Percentiles rank a stretch among this genome's conserved stretches.
phyloP scores from a whole-genome alignment of 2,888 invertebrate genomes.

The Drosophila kambysellisi region DNA sequence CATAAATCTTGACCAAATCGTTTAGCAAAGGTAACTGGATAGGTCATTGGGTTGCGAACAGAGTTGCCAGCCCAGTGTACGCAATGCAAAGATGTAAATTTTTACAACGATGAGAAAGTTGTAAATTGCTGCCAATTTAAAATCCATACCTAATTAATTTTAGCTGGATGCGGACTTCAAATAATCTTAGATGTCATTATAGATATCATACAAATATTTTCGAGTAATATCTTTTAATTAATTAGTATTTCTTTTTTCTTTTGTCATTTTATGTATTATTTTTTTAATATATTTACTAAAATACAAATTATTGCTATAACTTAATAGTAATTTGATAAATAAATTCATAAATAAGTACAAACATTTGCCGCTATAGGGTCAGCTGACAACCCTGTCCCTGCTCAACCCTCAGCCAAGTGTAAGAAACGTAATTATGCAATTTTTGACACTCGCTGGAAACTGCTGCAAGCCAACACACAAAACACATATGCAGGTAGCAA shows the following conservation, averaged over 20 bases:
- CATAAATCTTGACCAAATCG: conserved; percentile 76
- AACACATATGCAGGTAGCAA: conserved; percentile 67
- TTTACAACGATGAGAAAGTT: not conserved
- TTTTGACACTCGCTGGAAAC: conserved; percentile 66
- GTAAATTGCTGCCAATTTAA: not conserved
- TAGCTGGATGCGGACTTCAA: not conserved
- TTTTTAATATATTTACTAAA: not conserved
- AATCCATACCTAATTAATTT: not conserved
- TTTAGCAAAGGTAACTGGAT: conserved; percentile 42
- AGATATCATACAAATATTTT: not conserved
- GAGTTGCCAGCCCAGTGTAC: conserved; percentile 12
- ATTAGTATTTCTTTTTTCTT: not conserved
- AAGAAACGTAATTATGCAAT: conserved; percentile 73
- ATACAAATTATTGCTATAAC: not conserved
- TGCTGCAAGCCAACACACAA: conserved; percentile 51
- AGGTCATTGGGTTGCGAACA: conserved; percentile 47
- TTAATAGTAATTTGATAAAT: not conserved
- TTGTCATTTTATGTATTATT: not conserved
- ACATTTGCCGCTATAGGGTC: not conserved
- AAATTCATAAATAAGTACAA: not conserved
- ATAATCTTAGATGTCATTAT: not conserved
- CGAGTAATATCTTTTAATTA: not conserved
- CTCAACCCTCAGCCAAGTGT: conserved; percentile 42
- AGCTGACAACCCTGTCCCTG: conserved; percentile 37
- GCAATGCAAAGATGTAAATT: not conserved